phyloP scores from a whole-genome alignment of 1,140 invertebrate species.

The Sipha flava region DNA sequence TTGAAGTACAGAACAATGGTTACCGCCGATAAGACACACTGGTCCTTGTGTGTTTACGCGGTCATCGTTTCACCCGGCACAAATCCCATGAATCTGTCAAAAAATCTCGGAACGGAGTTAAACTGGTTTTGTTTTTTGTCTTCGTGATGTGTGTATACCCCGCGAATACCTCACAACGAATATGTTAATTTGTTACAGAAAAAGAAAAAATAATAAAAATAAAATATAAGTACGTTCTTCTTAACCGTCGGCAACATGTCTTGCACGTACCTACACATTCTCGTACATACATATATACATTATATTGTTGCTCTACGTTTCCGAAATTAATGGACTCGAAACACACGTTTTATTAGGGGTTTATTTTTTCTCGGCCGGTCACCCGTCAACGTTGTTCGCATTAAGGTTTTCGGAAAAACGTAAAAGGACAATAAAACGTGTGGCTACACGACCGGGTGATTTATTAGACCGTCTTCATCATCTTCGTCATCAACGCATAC shows the following conservation, averaged over 20 bases:
- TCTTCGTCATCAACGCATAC: neutral
- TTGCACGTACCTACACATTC: neutral
- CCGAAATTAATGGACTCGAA: neutral
- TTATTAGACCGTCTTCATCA: neutral
- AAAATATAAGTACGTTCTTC: too few species aligned
- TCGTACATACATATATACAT: too few species aligned
- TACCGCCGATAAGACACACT: neutral
- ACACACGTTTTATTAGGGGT: neutral
- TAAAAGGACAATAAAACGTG: neutral
- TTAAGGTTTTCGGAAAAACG: neutral
- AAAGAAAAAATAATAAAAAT: neutral
- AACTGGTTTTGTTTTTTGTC: conserved; percentile 13
- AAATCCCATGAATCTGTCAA: neutral
- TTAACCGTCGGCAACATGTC: neutral
- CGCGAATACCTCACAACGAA: neutral
- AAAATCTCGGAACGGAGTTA: neutral
- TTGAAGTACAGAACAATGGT: conserved; percentile 9
- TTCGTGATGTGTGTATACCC: neutral
- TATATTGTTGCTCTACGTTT: neutral
- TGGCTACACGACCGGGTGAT: neutral
- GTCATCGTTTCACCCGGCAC: neutral
- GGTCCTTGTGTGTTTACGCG: neutral
- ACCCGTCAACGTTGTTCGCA: neutral
- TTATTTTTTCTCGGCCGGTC: neutral
- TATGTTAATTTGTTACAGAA: conserved; percentile 2